Evolutionary conservation across 1,140 invertebrate genomes (phyloP), one percentile per base, ranked within the genome.

Genomic region (Copidosoma floridanum): DNA sequence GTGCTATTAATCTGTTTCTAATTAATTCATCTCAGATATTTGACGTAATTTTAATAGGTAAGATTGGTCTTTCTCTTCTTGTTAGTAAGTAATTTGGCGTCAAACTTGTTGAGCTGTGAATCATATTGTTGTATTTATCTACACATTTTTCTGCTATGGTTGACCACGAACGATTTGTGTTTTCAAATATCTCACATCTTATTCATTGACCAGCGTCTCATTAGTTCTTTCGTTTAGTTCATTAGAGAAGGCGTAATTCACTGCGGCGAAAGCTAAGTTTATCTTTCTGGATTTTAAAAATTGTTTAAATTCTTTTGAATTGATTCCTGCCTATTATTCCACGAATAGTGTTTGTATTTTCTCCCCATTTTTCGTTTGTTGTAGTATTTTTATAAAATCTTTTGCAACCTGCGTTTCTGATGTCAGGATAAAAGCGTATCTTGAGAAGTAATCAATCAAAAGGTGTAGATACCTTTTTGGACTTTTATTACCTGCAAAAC

Each of bases 61-160:
- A 20, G n/a, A n/a, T n/a, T n/a, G n/a, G n/a, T n/a, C n/a, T n/a
- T n/a, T n/a, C n/a, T n/a, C n/a, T n/a, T 64, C 55, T 56, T 61
- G 61, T 20, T 56, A 54, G 35, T 61, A 44, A 44, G 35, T 48
- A 20, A 63, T 63, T 63, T 63, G 56, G 29, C 61, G 57, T 40
- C 66, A 58, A 21, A 68, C 61, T 56, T 54, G 48, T 21, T 65
- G 65, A 1, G 61, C 57, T 24, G 65, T 32, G 23, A 63, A 59
- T 29, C 65, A 60, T 29, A 57, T 65, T 20, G 56, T 58, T 23
- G 55, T 29, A 37, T 64, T 37, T 37, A 37, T 8, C 14, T 37
- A 14, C 14, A 37, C 14, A 37, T 37, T 37, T 37, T 37, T 37
- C 32, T 37, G 7, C 14, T 37, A 14, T 37, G 14, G 14, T 8